Base-by-base conservation (phyloP, 2,888 invertebrate species). In the Cosmopolites sordidus region DNA sequence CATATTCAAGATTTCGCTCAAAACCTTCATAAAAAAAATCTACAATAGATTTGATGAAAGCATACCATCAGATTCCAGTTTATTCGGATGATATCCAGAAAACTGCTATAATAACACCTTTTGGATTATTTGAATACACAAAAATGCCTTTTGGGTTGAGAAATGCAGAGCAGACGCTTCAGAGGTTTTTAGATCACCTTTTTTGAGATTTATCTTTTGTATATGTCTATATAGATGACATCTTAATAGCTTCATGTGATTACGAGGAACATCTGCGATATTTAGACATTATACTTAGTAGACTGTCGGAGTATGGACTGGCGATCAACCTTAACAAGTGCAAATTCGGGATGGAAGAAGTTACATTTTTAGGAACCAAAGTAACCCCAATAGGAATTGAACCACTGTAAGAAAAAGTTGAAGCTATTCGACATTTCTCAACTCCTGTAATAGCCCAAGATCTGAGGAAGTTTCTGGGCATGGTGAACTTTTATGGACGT, bases 131-230 rank as follows among this genome's bases (percentile, higher is more conserved):
- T 46, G 61, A 74, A 49, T 72, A 69, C 48, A 48, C 61, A 0
- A 43, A 46, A 1, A 67, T 70, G 67, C 58, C 60, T 0, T 74
- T 73, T 17, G 73, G 74, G 0, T 59, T 75, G 0, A 38, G 69
- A 1, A 74, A 75, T 50, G 71, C 75, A 0, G 68, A 67, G 1
- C 70, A 74, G 56, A 69, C 72, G 0, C 68, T 75, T 58, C 69
- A 73, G 49, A 60, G 69, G 2, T 72, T 72, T 22, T 66, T 74
- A 15, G 67, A 73, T 38, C 61, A 64, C 5, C 60, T 63, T 0
- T 2, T 30, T 59, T 5, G 22, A 3, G 50, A 15, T 11, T 18
- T 47, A 1, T 5, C 39, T 8, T 51, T 54, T 18, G 30, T 29
- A 17, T 57, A 41, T 38, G 11, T 15, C 3, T 53, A 56, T 12